Evolutionary conservation across 2,888 invertebrate genomes (phyloP).

Genomic region (Eudemis profundana): DNA sequence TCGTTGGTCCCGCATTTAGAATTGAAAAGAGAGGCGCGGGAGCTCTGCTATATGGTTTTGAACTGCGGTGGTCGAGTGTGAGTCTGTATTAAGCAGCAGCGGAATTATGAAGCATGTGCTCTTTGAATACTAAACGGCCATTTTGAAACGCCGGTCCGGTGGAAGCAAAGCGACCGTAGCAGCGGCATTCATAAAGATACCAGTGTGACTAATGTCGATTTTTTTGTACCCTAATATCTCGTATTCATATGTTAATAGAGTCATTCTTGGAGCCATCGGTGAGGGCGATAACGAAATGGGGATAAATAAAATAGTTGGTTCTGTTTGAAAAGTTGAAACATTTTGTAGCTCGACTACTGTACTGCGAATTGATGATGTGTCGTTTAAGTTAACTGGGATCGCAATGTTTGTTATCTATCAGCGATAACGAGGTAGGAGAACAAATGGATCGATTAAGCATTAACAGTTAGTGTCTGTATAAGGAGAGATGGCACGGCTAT

Average conservation of each 20-base stretch:
- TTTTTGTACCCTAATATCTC: constrained; percentile 48
- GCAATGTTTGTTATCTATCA: constrained; percentile 40
- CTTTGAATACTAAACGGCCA: constrained; percentile 78
- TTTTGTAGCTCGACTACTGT: constrained; percentile 34
- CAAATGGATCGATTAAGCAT: constrained; percentile 35
- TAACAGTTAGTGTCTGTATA: constrained; percentile 15
- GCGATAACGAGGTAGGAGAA: constrained; percentile 28
- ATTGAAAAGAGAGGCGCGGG: constrained; percentile 50
- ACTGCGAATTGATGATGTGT: constrained; percentile 38
- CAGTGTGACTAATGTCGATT: constrained; percentile 64
- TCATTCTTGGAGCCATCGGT: constrained; percentile 52
- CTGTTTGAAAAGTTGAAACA: constrained; percentile 29
- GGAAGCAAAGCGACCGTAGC: constrained; percentile 54
- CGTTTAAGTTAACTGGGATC: constrained; percentile 39
- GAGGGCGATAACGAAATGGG: constrained; percentile 43
- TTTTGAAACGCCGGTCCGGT: constrained; percentile 68
- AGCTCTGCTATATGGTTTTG: constrained; percentile 62
- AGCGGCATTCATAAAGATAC: constrained; percentile 62
- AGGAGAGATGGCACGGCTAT: neutral
- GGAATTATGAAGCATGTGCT: constrained; percentile 82
- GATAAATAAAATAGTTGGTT: constrained; percentile 30
- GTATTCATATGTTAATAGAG: constrained; percentile 71
- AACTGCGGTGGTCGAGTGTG: constrained; percentile 74
- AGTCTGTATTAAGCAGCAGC: constrained; percentile 78
- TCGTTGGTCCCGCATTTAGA: constrained; percentile 48